Evolutionary conservation across 2,888 invertebrate genomes (phyloP).

Genomic region (Horisme vitalbata): DNA sequence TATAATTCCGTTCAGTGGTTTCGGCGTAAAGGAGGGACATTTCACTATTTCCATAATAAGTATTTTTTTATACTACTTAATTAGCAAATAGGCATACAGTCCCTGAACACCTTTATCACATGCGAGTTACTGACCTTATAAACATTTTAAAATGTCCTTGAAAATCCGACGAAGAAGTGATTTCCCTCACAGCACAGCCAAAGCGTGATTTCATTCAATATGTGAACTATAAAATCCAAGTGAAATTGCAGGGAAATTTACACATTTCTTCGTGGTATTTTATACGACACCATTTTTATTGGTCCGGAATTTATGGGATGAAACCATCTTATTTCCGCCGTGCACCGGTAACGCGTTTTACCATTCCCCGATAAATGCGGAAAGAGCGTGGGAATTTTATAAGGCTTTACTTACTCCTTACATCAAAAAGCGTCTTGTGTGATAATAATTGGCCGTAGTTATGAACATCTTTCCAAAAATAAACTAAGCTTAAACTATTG

Average conservation of each 20-base stretch:
- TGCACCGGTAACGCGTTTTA: constrained; percentile 13
- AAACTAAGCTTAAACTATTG: too few relatives aligned
- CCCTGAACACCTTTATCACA: too few relatives aligned
- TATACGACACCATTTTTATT: constrained; percentile 18
- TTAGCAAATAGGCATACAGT: too few relatives aligned
- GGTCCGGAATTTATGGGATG: constrained; percentile 10
- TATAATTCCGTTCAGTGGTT: too few relatives aligned
- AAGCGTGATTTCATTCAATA: constrained; percentile 4
- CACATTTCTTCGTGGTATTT: constrained; percentile 3
- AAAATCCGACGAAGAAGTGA: too few relatives aligned
- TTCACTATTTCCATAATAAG: too few relatives aligned
- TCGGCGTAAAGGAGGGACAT: too few relatives aligned
- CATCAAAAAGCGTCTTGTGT: not conserved
- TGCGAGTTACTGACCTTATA: too few relatives aligned
- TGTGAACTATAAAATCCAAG: constrained; percentile 11
- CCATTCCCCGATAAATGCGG: constrained; percentile 3
- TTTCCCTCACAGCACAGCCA: not conserved
- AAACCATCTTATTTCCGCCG: constrained; percentile 19
- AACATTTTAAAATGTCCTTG: too few relatives aligned
- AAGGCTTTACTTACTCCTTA: not conserved
- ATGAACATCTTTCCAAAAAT: too few relatives aligned
- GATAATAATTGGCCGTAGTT: too few relatives aligned
- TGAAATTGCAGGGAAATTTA: constrained; percentile 13
- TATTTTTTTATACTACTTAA: too few relatives aligned
- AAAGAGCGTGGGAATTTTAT: not conserved